phyloP scores from a whole-genome alignment of 2,797 vertebrate genomes.

The Hippopotamyrus pictus region DNA sequence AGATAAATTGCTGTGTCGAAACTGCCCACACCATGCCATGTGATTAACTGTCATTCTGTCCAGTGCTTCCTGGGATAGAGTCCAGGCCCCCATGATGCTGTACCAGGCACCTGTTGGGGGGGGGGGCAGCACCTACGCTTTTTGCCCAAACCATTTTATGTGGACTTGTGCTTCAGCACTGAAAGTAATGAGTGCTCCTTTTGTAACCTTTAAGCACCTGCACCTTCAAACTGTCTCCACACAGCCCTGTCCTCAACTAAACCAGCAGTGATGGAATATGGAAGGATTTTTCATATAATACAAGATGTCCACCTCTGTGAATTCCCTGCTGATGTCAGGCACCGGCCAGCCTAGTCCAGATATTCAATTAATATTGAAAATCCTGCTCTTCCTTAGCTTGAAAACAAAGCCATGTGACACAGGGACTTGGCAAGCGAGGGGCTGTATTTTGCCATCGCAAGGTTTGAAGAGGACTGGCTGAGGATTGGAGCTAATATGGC shows the following conservation, averaged over 20 bases:
- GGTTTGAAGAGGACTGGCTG: background rate
- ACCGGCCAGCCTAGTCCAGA: background rate
- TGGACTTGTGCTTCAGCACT: background rate
- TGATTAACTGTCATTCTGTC: background rate
- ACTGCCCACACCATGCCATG: background rate
- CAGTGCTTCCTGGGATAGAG: background rate
- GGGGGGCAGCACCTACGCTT: background rate
- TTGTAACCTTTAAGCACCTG: background rate
- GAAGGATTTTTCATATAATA: background rate
- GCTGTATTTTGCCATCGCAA: background rate
- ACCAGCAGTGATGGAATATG: background rate
- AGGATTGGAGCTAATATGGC: background rate
- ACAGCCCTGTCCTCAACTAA: background rate
- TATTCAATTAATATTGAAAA: conserved; percentile 1
- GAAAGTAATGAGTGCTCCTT: background rate
- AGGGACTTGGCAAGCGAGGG: background rate
- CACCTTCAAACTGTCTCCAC: background rate
- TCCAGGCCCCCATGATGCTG: background rate
- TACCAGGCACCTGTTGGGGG: background rate
- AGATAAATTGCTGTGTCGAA: background rate
- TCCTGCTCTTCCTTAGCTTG: background rate
- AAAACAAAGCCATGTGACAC: background rate
- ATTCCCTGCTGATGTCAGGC: background rate
- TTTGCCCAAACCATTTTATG: background rate
- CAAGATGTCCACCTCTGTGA: background rate